These are phyloP conservation scores for Agonopterix alstromeriana DNA, from an alignment of 2,888 invertebrate genomes.

Conservation along the genomic window DNA sequence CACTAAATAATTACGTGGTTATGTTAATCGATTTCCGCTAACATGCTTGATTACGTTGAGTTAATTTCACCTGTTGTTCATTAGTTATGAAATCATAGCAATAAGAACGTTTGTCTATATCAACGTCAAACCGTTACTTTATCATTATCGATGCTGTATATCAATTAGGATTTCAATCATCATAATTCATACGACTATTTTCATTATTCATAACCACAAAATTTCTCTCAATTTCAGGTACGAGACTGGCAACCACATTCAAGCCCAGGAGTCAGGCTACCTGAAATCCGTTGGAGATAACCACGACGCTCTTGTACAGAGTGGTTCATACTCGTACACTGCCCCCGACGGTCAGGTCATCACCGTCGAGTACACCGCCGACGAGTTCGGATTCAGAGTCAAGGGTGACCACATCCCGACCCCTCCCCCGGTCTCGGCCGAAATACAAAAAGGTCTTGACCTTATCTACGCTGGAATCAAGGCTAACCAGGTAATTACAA, in stretches of 20 bases:
- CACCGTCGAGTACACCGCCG: slow-evolving; percentile 86
- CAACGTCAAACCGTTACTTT: too few relatives aligned
- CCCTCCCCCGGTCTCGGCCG: slow-evolving; percentile 87
- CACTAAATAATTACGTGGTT: too few relatives aligned
- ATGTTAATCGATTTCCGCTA: too few relatives aligned
- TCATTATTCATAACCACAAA: too few relatives aligned
- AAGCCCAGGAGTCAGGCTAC: slow-evolving; percentile 87
- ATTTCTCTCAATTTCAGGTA: slow-evolving; percentile 70
- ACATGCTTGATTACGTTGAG: slow-evolving; percentile 1
- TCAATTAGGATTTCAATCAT: too few relatives aligned
- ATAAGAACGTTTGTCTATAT: too few relatives aligned
- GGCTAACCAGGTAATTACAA: slow-evolving; percentile 53
- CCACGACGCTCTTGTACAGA: slow-evolving; percentile 84
- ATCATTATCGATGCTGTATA: too few relatives aligned
- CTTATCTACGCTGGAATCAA: slow-evolving; percentile 91
- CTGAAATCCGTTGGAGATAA: slow-evolving; percentile 81
- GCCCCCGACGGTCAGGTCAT: slow-evolving; percentile 87
- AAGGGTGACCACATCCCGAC: slow-evolving; percentile 90
- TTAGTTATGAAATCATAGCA: too few relatives aligned
- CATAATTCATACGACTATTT: too few relatives aligned
- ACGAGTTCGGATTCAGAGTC: slow-evolving; percentile 89
- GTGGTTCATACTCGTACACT: slow-evolving; percentile 87
- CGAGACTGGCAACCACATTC: slow-evolving; percentile 89
- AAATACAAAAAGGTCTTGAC: slow-evolving; percentile 91
- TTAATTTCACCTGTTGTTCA: not conserved